A percentile compares a stretch with the other conserved stretches of the same genome.
Evolutionary conservation across 2,888 invertebrate genomes (phyloP).

Genomic region (Aquatica leii): DNA sequence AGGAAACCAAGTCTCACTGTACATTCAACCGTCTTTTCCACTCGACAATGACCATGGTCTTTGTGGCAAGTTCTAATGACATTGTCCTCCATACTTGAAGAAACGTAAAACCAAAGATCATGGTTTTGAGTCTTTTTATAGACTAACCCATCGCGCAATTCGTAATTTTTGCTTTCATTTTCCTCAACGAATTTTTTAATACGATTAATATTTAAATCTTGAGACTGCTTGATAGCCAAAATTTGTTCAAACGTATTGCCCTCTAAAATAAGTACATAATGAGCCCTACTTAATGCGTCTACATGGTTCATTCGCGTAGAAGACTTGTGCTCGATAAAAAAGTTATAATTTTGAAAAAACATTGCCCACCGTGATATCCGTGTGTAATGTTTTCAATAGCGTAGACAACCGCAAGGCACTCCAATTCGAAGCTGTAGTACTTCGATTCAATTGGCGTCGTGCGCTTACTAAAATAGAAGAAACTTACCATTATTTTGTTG

Average conservation of each 20-base stretch:
- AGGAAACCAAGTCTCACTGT: background rate
- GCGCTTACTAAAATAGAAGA: slow-evolving; percentile 19
- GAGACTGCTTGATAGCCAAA: slow-evolving; percentile 38
- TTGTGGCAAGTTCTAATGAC: background rate
- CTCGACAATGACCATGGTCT: background rate
- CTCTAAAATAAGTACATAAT: slow-evolving; percentile 41
- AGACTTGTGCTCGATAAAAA: background rate
- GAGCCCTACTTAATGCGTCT: slow-evolving; percentile 34
- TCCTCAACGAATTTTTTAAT: slow-evolving; percentile 37
- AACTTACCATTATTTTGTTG: background rate
- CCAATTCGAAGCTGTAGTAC: slow-evolving; percentile 36
- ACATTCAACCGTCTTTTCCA: background rate
- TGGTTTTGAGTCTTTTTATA: slow-evolving; percentile 15
- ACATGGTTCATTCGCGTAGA: background rate
- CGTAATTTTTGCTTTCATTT: slow-evolving; percentile 25
- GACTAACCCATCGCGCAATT: slow-evolving; percentile 20
- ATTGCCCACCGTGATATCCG: slow-evolving; percentile 2
- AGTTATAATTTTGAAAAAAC: slow-evolving; percentile 1
- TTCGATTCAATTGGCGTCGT: slow-evolving; percentile 30
- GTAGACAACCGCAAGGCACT: slow-evolving; percentile 34
- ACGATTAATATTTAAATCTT: slow-evolving; percentile 38
- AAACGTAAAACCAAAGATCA: background rate
- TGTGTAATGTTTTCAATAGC: slow-evolving; percentile 25
- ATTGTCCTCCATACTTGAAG: background rate
- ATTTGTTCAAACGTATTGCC: slow-evolving; percentile 41